phyloP scores from a whole-genome alignment of 1,140 invertebrate species.

The Chironomus tepperi region DNA sequence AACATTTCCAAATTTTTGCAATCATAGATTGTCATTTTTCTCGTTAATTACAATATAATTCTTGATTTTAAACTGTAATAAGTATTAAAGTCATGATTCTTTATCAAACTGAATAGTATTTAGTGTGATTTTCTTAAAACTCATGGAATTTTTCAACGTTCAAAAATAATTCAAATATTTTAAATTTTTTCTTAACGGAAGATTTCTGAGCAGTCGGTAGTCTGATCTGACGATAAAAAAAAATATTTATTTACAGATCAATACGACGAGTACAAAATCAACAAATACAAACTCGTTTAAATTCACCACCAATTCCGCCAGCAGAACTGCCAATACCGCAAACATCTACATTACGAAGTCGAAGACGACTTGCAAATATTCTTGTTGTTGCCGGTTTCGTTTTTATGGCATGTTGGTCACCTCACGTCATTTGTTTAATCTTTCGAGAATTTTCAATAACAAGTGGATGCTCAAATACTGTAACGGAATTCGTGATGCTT shows the following conservation, averaged over 20 bases:
- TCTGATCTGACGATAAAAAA: too few species aligned
- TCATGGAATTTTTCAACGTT: too few species aligned
- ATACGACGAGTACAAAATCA: constrained; percentile 24
- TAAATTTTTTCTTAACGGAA: too few species aligned
- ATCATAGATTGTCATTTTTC: too few species aligned
- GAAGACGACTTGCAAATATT: constrained; percentile 58
- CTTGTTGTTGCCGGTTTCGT: constrained; percentile 57
- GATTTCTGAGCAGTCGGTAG: too few species aligned
- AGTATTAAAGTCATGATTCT: too few species aligned
- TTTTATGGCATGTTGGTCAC: constrained; percentile 65
- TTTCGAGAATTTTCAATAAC: constrained; percentile 45
- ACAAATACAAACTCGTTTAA: constrained; percentile 33
- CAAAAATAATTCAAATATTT: too few species aligned
- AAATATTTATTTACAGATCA: background rate
- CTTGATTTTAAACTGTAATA: too few species aligned
- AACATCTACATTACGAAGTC: constrained; percentile 52
- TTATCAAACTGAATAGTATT: too few species aligned
- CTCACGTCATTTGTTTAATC: constrained; percentile 56
- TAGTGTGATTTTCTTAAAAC: too few species aligned
- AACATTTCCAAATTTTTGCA: too few species aligned
- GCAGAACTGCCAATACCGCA: constrained; percentile 45
- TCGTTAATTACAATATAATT: too few species aligned
- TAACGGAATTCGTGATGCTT: constrained; percentile 55
- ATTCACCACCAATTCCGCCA: constrained; percentile 30
- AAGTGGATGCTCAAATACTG: constrained; percentile 39